phyloP scores from a whole-genome alignment of 2,888 invertebrate genomes.

The Amblyjoppa proteus region DNA sequence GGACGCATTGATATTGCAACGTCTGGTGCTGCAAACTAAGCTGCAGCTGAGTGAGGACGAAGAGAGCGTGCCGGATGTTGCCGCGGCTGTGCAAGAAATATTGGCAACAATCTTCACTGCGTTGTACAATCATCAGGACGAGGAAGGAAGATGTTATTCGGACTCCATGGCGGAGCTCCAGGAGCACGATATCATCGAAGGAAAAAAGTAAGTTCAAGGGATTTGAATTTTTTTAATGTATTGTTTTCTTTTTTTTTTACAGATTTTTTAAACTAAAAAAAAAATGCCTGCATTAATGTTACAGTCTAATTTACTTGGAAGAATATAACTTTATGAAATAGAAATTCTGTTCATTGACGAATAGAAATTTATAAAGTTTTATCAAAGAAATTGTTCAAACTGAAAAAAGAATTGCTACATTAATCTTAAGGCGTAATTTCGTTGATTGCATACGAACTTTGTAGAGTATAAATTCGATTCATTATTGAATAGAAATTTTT shows the following conservation, averaged over 20 bases:
- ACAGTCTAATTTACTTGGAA: background rate
- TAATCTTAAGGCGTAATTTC: no score
- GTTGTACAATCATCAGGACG: constrained; percentile 98
- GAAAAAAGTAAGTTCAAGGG: constrained; percentile 86
- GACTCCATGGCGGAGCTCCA: constrained; percentile 98
- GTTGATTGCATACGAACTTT: no score
- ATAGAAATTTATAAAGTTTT: no score
- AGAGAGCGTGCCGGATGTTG: constrained; percentile 95
- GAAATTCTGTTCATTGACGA: no score
- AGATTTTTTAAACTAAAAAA: background rate
- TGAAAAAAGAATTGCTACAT: no score
- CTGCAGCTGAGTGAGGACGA: constrained; percentile 94
- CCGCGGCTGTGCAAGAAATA: constrained; percentile 95
- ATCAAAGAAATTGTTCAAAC: no score
- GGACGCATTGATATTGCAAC: constrained; percentile 96
- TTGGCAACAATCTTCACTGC: constrained; percentile 96
- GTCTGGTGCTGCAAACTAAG: constrained; percentile 96
- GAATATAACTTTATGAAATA: background rate
- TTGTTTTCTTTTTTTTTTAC: constrained; percentile 43
- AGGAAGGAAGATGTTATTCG: constrained; percentile 97
- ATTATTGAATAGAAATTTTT: no score
- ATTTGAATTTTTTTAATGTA: background rate
- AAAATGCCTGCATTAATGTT: background rate
- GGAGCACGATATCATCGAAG: constrained; percentile 91
- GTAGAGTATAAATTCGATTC: no score